A percentile compares a stretch with the other conserved stretches of the same genome.
Evolutionary conservation across 1,140 invertebrate genomes (phyloP).

Genomic region (Marisa cornuarietis): DNA sequence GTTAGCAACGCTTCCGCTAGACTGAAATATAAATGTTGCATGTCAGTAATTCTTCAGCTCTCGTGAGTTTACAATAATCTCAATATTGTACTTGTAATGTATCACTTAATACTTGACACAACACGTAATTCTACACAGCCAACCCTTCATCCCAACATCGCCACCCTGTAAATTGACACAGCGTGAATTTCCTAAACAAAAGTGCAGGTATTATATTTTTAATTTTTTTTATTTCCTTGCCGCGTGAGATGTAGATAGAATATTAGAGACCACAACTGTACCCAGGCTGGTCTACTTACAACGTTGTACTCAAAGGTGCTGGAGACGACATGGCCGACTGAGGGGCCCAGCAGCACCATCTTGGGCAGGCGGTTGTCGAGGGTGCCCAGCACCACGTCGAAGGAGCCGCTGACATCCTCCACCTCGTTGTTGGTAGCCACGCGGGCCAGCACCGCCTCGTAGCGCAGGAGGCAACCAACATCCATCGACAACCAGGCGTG

Average conservation of each 20-base stretch:
- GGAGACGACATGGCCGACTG: conserved; percentile 2
- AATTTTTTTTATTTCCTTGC: too few relatives aligned
- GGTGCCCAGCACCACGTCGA: conserved; percentile 24
- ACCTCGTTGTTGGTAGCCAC: conserved; percentile 15
- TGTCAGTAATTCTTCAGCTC: too few relatives aligned
- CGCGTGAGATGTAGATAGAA: not conserved
- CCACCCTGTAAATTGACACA: too few relatives aligned
- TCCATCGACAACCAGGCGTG: conserved; percentile 31
- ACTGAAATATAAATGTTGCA: not conserved
- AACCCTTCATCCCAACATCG: not conserved
- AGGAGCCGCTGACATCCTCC: conserved; percentile 15
- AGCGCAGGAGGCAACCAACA: conserved; percentile 27
- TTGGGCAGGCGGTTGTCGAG: conserved; percentile 23
- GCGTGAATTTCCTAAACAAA: too few relatives aligned
- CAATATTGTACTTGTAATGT: not conserved
- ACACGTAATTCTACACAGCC: not conserved
- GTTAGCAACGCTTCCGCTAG: conserved; percentile 19
- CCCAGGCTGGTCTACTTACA: not conserved
- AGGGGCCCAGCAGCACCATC: conserved; percentile 14
- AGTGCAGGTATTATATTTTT: too few relatives aligned
- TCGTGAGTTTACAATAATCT: not conserved
- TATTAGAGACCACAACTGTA: not conserved
- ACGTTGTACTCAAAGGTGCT: conserved; percentile 24
- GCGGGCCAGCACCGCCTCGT: conserved; percentile 26
- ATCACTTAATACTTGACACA: not conserved